Percentiles rank a stretch among this genome's conserved stretches.
Evolutionary conservation across 2,113 vertebrate genomes (phyloP).

Genomic region (Oxyura jamaicensis): DNA sequence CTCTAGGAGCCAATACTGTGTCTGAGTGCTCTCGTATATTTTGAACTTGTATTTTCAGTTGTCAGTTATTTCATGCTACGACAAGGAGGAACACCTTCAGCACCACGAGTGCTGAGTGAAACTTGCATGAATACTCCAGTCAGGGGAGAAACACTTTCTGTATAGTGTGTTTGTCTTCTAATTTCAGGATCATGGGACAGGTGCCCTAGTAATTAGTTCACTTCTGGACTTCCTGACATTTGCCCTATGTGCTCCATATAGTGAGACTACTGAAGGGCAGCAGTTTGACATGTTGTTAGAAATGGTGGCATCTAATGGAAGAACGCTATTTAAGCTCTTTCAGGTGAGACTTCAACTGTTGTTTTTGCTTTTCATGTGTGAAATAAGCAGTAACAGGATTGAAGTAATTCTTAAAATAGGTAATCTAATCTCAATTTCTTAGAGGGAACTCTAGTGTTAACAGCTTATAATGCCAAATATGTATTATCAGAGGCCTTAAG

Average conservation of each 20-base stretch:
- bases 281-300: slow-evolving; percentile 99
- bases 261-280: slow-evolving; percentile 97
- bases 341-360: slow-evolving; percentile 80
- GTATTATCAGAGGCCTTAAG: not conserved
- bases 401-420: not conserved
- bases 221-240: slow-evolving; percentile 99
- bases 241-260: slow-evolving; percentile 98
- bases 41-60: not conserved
- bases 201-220: slow-evolving; percentile 97
- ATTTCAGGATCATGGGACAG: slow-evolving; percentile 93
- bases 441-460: not conserved
- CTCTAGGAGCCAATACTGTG: not conserved
- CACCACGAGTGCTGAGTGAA: not conserved
- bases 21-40: not conserved
- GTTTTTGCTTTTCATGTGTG: not conserved
- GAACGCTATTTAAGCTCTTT: slow-evolving; percentile 97
- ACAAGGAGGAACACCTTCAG: not conserved
- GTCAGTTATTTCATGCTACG: not conserved
- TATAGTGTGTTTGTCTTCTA: slow-evolving; percentile 36
- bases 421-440: not conserved
- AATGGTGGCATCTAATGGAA: slow-evolving; percentile 95
- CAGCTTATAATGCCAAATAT: not conserved
- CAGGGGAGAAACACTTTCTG: not conserved
- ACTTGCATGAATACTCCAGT: fast-evolving
- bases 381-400: not conserved